Evolutionary conservation across 2,797 vertebrate species (phyloP).

Genomic region (Delichon dasypus): DNA sequence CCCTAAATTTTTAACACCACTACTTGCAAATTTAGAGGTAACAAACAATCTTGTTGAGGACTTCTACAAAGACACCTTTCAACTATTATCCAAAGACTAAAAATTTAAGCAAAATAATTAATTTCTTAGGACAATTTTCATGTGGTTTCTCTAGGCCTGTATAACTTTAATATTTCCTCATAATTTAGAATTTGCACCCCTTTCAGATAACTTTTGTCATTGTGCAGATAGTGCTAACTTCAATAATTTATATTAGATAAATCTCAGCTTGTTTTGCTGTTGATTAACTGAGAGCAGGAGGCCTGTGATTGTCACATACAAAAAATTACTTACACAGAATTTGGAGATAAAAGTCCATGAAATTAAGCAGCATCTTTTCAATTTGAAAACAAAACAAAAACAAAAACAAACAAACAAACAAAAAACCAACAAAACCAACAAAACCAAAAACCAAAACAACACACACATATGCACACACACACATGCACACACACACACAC

Average conservation of each 20-base stretch:
- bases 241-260: background rate
- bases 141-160: background rate
- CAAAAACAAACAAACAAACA: background rate
- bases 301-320: background rate
- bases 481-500: too few species aligned
- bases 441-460: background rate
- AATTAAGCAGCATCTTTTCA: background rate
- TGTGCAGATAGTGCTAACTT: background rate
- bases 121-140: background rate
- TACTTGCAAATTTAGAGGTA: background rate
- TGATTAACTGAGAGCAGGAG: background rate
- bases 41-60: rapidly evolving
- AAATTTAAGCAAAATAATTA: background rate
- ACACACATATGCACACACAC: too few species aligned
- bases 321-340: background rate
- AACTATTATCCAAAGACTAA: background rate
- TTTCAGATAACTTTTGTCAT: background rate
- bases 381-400: background rate
- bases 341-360: background rate
- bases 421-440: background rate
- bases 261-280: background rate
- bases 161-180: background rate
- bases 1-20: background rate
- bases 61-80: background rate
- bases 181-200: background rate